Evolutionary conservation across 2,888 invertebrate genomes (phyloP), one percentile per base, ranked within the genome.

Genomic region (Mantis religiosa): DNA sequence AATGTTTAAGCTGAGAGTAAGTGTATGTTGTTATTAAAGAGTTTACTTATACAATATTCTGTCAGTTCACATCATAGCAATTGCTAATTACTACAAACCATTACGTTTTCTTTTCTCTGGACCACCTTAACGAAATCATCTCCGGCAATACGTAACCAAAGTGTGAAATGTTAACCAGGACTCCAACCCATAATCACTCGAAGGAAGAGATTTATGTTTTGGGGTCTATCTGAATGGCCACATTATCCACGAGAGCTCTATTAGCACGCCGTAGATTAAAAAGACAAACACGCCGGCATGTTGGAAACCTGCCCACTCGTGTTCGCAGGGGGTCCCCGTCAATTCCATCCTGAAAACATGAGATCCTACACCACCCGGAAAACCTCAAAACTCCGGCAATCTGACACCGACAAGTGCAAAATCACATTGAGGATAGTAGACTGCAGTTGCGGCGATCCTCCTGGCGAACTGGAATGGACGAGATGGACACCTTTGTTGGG

Each of bases 311-410:
- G 90, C 90, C 90, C 90, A 89, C 28, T 12, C 47, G 8, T 83
- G 87, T 90, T 89, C 89, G 90, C 90, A 89, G 90, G 90, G 90
- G 90, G 90, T 89, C 89, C 34, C 30, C 84, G 54, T 89, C 82
- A 28, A 20, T 54, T 28, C 89, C 82, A 81, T 84, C 83, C 28
- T 28, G 87, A 87, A 89, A 89, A 89, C 89, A 89, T 89, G 20
- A 82, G 25, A 84, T 47, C 34, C 71, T n/a, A 28, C 82, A 71
- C 71, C 34, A n/a, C 15, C 28, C 28, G 27, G 28, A 15, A 54
- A 71, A n/a, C 28, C 8, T 28, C 28, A 86, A 25, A 86, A 15
- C 25, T 81, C 81, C 25, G 15, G 6, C 25, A 27, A 83, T 7
- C 28, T 83, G 83, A 83, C 28, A 28, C 28, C 83, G 14, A 28